Base-by-base conservation (phyloP, 2,888 invertebrate species). In the Pterostichus niger region DNA sequence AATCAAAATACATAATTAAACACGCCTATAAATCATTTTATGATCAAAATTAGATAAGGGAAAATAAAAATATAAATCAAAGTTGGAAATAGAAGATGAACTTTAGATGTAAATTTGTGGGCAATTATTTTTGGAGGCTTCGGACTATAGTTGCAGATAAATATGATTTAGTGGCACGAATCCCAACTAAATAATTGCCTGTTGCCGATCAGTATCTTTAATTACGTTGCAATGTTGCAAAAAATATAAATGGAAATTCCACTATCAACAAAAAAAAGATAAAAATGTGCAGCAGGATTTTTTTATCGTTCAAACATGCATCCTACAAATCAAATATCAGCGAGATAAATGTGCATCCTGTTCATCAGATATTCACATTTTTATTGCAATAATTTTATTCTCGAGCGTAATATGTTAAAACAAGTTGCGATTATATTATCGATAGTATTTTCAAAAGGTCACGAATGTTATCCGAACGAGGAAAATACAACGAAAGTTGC, bases 111-210 rank as follows among this genome's bases (percentile, higher is more conserved):
- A 71, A 44, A 71, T 71, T 44, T 71, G 68, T 71, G 17, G 17
- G 68, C 44, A 44, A 71, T 71, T 71, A 71, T 71, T 71, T 56
- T 71, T 17, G 15, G 44, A 71, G 17, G 68, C 44, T 11, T 10
- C 35, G 35, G 35, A 35, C 6, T 71, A 44, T 44, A 44, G 44
- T 56, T 71, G 44, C 44, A 40, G 44, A 44, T 71, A 71, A 71
- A 71, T 71, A 24, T 71, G 68, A 71, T 71, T 71, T 71, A 71
- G 44, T 40, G 11, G 68, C 68, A 71, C 68, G 44, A 71, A 35
- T 44, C 44, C 44, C 68, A 71, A 71, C 68, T 71, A 71, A 71
- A 71, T 71, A 71, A 71, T 71, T 71, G 68, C 68, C 68, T 44
- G 68, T 40, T 44, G 44, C 68, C 68, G 68, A 71, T 71, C 68